phyloP scores from a whole-genome alignment of 2,113 vertebrate genomes.

The Zosterops japonicus region DNA sequence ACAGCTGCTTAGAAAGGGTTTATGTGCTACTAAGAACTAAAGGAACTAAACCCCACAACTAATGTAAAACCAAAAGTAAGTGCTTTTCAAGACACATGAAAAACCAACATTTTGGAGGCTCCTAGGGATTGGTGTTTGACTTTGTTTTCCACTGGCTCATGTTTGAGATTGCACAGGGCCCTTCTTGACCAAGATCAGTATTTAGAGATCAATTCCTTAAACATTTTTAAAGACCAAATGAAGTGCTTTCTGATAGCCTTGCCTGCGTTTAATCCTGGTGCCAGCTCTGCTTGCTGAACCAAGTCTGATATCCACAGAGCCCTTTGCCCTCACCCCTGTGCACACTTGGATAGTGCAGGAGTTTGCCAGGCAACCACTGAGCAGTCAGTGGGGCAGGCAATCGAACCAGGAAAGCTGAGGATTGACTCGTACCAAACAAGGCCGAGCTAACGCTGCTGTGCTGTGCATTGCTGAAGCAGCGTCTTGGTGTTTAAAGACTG shows the following conservation, averaged over 20 bases:
- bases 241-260: background rate
- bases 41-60: background rate
- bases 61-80: background rate
- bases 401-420: fast-evolving
- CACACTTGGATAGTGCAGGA: fast-evolving
- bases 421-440: fast-evolving
- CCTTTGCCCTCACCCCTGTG: background rate
- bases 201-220: background rate
- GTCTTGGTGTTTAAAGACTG: background rate
- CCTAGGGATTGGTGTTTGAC: background rate
- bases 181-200: background rate
- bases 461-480: background rate
- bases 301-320: fast-evolving
- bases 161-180: background rate
- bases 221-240: background rate
- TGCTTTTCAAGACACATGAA: background rate
- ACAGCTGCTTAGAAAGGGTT: background rate
- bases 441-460: background rate
- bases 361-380: background rate
- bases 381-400: background rate
- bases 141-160: background rate
- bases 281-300: background rate
- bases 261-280: background rate
- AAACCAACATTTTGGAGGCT: background rate
- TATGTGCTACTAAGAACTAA: background rate